phyloP scores from a whole-genome alignment of 2,888 invertebrate species.

The Craniophora ligustri region DNA sequence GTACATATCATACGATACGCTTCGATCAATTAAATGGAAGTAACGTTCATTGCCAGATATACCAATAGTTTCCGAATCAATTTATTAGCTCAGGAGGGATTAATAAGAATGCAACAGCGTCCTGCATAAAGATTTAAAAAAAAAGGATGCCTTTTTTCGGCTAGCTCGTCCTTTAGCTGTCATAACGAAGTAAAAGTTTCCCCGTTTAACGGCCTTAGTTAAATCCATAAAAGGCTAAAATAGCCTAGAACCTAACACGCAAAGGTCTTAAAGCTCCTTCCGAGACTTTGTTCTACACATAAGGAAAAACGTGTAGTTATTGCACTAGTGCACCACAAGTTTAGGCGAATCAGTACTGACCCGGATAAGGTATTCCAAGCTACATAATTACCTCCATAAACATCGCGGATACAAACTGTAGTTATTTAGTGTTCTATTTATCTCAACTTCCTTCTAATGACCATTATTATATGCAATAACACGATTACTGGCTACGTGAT shows the following conservation, averaged over 20 bases:
- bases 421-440: conserved; percentile 55
- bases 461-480: conserved; percentile 51
- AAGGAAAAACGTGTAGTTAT: conserved; percentile 33
- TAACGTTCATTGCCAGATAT: too few relatives aligned
- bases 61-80: too few relatives aligned
- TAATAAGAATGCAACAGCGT: too few relatives aligned
- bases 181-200: conserved; percentile 1
- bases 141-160: too few relatives aligned
- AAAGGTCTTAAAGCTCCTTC: conserved; percentile 20
- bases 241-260: conserved; percentile 11
- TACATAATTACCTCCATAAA: conserved; percentile 61
- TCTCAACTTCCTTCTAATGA: conserved; percentile 55
- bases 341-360: conserved; percentile 26
- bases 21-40: too few relatives aligned
- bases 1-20: too few relatives aligned
- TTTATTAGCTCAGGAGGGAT: too few relatives aligned
- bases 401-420: conserved; percentile 50
- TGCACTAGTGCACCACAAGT: conserved; percentile 6
- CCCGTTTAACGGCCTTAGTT: conserved; percentile 5
- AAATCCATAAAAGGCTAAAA: conserved; percentile 2
- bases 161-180: too few relatives aligned
- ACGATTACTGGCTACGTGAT: conserved; percentile 43
- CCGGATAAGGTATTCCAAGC: conserved; percentile 42
- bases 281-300: conserved; percentile 15
- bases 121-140: too few relatives aligned